A percentile compares a stretch with the other conserved stretches of the same genome.
Conservation (phyloP, 2,888 invertebrate species). For the Cynaeus angustus region DNA sequence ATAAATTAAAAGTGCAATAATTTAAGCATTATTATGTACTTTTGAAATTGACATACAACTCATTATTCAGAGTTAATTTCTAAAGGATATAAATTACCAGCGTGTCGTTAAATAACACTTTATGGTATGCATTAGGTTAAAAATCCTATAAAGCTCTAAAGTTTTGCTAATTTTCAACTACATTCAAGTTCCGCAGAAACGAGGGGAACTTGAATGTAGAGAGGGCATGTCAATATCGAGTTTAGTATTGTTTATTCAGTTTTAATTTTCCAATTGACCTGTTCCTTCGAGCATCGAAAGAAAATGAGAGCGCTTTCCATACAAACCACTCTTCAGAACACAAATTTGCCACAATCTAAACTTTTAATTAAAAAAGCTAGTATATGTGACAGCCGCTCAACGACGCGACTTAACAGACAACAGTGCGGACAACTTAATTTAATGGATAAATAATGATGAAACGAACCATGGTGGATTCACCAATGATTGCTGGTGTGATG, state of each 20-base stretch:
- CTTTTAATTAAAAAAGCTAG: constrained; percentile 32
- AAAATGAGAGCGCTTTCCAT: background rate
- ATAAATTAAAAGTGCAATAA: too few relatives aligned
- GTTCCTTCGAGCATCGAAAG: background rate
- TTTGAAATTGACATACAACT: too few relatives aligned
- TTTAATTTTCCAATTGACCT: constrained; percentile 19
- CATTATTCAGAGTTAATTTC: too few relatives aligned
- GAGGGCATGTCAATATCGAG: background rate
- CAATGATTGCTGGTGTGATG: constrained; percentile 9
- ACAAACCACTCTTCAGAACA: background rate
- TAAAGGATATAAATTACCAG: too few relatives aligned
- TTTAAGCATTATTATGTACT: too few relatives aligned
- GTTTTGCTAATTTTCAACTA: too few relatives aligned
- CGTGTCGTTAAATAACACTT: too few relatives aligned
- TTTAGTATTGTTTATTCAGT: constrained; percentile 12
- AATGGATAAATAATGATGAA: constrained; percentile 13
- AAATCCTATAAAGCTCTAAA: too few relatives aligned
- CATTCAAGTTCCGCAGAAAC: too few relatives aligned
- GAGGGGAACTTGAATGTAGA: background rate
- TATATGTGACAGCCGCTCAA: constrained; percentile 24
- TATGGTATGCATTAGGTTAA: too few relatives aligned
- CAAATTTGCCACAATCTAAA: constrained; percentile 15
- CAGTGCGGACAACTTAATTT: constrained; percentile 12
- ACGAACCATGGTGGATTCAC: constrained; percentile 5
- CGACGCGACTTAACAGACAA: too few relatives aligned